Conservation (phyloP, 2,888 invertebrate genomes). For the Spatulosminthurus flaviceps region DNA sequence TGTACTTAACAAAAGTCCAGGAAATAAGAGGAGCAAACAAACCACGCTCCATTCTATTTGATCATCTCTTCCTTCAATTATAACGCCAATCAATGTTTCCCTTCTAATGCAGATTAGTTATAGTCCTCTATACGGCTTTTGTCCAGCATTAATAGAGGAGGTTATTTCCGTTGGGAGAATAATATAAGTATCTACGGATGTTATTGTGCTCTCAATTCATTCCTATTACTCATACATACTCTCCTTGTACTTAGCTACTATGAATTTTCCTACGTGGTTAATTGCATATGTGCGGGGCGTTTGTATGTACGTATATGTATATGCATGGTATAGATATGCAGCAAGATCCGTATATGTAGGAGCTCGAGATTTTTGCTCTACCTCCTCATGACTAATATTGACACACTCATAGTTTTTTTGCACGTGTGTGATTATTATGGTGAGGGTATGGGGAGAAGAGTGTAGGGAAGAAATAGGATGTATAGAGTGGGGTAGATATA, state of each 20-base stretch:
- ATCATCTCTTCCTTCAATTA: conserved; percentile 44
- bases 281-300: no score
- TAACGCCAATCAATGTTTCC: conserved; percentile 45
- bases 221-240: no score
- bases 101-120: conserved; percentile 37
- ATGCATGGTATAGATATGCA: no score
- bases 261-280: no score
- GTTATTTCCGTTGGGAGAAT: no score
- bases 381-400: conserved; percentile 2
- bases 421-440: conserved; percentile 9
- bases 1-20: conserved; percentile 26
- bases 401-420: neutral
- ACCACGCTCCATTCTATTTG: conserved; percentile 42
- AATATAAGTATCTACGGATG: no score
- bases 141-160: neutral
- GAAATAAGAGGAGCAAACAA: conserved; percentile 45
- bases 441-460: no score
- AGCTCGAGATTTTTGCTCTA: neutral
- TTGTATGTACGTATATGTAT: no score
- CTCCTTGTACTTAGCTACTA: no score
- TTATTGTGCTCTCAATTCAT: no score
- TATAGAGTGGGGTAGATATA: neutral
- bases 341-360: neutral
- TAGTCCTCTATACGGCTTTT: neutral
- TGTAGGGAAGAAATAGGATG: no score